Base-by-base conservation (phyloP, 2,888 invertebrate species). In the Standfussiana lucernea region DNA sequence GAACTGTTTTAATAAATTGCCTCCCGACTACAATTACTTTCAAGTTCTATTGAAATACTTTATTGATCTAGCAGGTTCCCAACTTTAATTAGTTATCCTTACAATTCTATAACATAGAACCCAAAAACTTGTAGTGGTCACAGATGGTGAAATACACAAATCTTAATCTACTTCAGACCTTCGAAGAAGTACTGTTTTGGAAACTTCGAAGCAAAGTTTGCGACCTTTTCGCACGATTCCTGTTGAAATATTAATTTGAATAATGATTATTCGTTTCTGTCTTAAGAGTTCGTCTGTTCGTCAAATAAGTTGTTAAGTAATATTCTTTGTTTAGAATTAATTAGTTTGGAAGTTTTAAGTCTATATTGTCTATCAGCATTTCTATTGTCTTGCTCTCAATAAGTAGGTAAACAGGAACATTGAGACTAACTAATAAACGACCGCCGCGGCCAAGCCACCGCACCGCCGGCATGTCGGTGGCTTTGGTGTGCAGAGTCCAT, bases 41-140 rank as follows among this genome's bases (percentile, higher is more conserved):
- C 3, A 69, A 85, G 37, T 62, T 72, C 42, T 65, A 74, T 64
- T 72, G 61, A 69, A 82, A 76, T 75, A 76, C 40, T 65, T 21
- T 72, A 66, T 50, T 21, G 68, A 74, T 78, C 64, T 66, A 65
- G 62, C 70, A 76, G 64, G 68, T 87, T 42, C 72, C 50, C n/a
- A 67, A 79, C 65, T 80, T 82, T 79, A 89, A 89, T 87, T 87
- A 87, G 71, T 77, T 73, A 66, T 59, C 69, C 70, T 56, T 74
- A 70, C 68, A 73, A 45, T 82, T 69, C 67, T 71, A 75, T 71
- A 77, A 72, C 47, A 53, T 67, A 28, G 70, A 75, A 82, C 84
- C 81, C 77, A 78, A 89, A 89, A 79, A 83, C 76, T 85, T 78
- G 80, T 80, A 79, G 77, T 80, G 84, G 89, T 80, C 83, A 75